Evolutionary conservation across 2,888 invertebrate species (phyloP).

Genomic region (Plebejus argus): DNA sequence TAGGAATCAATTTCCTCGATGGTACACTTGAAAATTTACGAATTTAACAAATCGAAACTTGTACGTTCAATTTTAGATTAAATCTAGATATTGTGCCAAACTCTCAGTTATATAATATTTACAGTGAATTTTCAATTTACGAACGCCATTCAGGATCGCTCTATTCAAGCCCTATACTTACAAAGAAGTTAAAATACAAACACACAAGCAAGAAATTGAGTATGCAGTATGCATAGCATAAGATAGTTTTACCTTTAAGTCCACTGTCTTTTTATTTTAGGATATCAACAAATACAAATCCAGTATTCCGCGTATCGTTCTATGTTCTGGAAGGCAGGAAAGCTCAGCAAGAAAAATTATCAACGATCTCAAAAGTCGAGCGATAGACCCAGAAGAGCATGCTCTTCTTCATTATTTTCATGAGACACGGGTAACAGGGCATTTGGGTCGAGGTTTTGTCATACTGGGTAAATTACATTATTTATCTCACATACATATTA

Average conservation of each 20-base stretch:
- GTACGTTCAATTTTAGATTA: neutral
- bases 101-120: no score
- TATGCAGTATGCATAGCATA: neutral
- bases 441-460: slow-evolving; percentile 84
- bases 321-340: slow-evolving; percentile 80
- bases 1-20: no score
- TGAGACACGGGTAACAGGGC: slow-evolving; percentile 74
- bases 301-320: slow-evolving; percentile 70
- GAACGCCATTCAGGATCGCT: no score
- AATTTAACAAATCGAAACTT: neutral
- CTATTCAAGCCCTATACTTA: neutral
- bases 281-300: slow-evolving; percentile 51
- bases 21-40: neutral
- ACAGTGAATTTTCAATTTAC: no score
- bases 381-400: slow-evolving; percentile 73
- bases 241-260: neutral
- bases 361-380: slow-evolving; percentile 52
- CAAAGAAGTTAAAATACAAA: no score
- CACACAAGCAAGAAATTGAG: no score
- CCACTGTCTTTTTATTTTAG: slow-evolving; percentile 43
- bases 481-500: no score
- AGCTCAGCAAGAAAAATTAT: slow-evolving; percentile 61
- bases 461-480: slow-evolving; percentile 59
- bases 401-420: slow-evolving; percentile 72
- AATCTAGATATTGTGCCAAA: neutral